Evolutionary conservation across 2,113 vertebrate species (phyloP), one percentile per base, ranked within the genome.

Genomic region (Hippocampus mohnikei): DNA sequence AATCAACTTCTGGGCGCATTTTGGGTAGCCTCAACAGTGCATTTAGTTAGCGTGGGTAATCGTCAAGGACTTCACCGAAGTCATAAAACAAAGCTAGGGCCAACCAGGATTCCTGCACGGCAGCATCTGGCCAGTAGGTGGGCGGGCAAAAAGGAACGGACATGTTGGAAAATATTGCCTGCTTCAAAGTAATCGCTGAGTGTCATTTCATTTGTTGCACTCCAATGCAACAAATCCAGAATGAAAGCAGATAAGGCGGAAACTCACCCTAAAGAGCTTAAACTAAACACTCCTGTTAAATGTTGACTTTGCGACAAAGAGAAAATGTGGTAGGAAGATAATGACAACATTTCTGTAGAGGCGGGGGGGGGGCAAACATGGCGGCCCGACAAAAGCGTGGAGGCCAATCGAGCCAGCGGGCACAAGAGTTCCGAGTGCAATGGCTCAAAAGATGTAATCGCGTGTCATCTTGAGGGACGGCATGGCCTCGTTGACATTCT

Each of bases 401-500:
- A 10, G 29, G 6, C 11, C 20, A 12, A 5, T 41, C 33, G 13
- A 16, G 58, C 27, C 1, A 33, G 27, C 2, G 55, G 56, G 10
- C 56, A 3, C 25, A 18, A 21, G 20, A 42, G 61, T 73, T 78
- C 66, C 23, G n/a, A 9, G 52, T 44, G 55, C 52, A 15, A 41
- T 15, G 0, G 84, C 88, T 95, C 88, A 99, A 81, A 98, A 98
- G 21, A 98, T 90, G 41, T 98, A 99, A 89, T 97, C 95, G 21
- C 94, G 94, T 65, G 97, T 96, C 85, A 96, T 96, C 84, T 97
- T 98, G 71, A 98, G 92, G 68, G 97, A 98, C 70, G 97, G 96
- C 97, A 99, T 98, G 1, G 96, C 97, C 68, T 98, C 96, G 0
- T 94, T 93, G 64, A 99, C 94, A 20, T 98, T 98, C 74, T 98